These are phyloP conservation scores for Nematolebias whitei DNA, from an alignment of 2,113 vertebrate species.

Conservation along the genomic window DNA sequence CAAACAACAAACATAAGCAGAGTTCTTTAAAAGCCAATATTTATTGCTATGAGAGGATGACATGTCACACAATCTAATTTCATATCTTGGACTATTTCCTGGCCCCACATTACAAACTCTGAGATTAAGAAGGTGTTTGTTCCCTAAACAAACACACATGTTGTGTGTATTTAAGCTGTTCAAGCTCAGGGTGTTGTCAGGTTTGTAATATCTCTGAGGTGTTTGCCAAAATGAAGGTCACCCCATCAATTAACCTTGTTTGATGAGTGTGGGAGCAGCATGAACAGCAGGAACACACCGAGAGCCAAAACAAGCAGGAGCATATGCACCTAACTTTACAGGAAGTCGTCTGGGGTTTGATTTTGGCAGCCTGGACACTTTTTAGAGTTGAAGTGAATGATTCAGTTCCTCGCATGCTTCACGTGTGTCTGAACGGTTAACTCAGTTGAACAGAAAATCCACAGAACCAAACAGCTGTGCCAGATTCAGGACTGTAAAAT, in stretches of 20 bases:
- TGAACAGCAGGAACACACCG: constrained; percentile 55
- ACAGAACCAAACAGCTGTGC: constrained; percentile 10
- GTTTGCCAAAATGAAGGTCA: constrained; percentile 67
- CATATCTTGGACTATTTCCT: constrained; percentile 43
- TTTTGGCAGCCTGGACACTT: constrained; percentile 14
- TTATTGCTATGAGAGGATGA: constrained; percentile 27
- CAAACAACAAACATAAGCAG: not conserved
- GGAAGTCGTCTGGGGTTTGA: constrained; percentile 29
- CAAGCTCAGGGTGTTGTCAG: constrained; percentile 20
- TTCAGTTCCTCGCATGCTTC: constrained; percentile 23
- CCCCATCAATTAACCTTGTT: constrained; percentile 77
- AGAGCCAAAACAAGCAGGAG: constrained; percentile 34
- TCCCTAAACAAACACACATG: constrained; percentile 25
- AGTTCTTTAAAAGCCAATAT: not conserved
- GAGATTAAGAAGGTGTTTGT: constrained; percentile 51
- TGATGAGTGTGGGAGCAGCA: constrained; percentile 50
- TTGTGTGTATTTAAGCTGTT: constrained; percentile 44
- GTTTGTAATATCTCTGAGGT: constrained; percentile 55
- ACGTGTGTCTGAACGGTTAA: constrained; percentile 15
- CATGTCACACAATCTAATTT: constrained; percentile 46
- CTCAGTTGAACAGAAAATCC: constrained; percentile 18
- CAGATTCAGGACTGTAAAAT: too few species aligned
- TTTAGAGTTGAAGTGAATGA: constrained; percentile 3
- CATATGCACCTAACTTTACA: not conserved
- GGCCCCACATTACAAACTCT: constrained; percentile 34